Evolutionary conservation across 1,140 invertebrate species (phyloP).

Genomic region (Drosophila kohkoa): DNA sequence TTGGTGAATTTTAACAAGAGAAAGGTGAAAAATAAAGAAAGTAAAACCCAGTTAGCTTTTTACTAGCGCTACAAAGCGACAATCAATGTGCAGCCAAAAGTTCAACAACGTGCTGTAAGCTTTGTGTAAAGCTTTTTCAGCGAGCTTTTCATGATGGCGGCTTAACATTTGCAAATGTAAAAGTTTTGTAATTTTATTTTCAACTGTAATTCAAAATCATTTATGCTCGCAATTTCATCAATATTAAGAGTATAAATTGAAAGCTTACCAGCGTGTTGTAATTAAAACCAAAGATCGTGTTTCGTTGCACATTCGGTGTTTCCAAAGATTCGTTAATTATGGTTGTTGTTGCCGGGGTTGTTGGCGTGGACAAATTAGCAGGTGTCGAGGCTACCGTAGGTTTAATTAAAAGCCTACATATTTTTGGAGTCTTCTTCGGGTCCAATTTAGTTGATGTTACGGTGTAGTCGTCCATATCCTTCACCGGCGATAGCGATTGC

Average conservation of each 20-base stretch:
- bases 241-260: neutral
- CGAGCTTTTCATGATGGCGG: neutral
- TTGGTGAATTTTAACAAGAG: neutral
- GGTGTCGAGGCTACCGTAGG: constrained; percentile 62
- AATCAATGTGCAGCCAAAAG: constrained; percentile 9
- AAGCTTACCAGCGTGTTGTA: constrained; percentile 43
- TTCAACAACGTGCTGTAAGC: constrained; percentile 2
- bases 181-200: neutral
- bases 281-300: constrained; percentile 35
- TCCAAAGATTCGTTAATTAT: constrained; percentile 12
- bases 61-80: neutral
- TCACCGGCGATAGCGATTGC: constrained; percentile 75
- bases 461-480: constrained; percentile 60
- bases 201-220: constrained; percentile 1
- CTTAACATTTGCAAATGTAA: neutral
- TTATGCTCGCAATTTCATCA: constrained; percentile 25
- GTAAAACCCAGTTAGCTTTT: neutral
- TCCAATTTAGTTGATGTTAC: constrained; percentile 29
- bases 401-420: constrained; percentile 53
- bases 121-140: constrained; percentile 20
- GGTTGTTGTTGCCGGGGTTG: constrained; percentile 30
- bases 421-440: constrained; percentile 44
- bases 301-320: constrained; percentile 20
- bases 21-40: constrained; percentile 1
- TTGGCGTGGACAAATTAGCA: constrained; percentile 21